Percentiles rank a stretch among this genome's conserved stretches.
Evolutionary conservation across 2,888 invertebrate genomes (phyloP).

Genomic region (Gastrophysa polygoni): DNA sequence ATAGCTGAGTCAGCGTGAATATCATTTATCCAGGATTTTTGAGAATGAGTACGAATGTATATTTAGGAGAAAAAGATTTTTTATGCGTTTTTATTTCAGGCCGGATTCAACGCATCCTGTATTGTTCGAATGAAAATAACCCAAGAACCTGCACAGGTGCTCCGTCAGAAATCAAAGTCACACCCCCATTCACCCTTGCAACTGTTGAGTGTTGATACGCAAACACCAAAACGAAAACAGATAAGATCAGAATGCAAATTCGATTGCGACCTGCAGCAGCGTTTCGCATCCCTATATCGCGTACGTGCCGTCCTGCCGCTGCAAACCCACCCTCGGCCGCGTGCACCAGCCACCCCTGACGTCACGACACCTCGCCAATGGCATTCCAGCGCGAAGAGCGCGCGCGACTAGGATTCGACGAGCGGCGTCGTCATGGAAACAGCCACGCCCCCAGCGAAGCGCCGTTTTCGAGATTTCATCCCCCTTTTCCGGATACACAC

Average conservation of each 20-base stretch:
- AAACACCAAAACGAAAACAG: conserved; percentile 55
- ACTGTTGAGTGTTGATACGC: conserved; percentile 53
- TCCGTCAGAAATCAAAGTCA: conserved; percentile 37
- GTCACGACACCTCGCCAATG: conserved; percentile 18
- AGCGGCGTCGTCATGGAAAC: conserved; percentile 31
- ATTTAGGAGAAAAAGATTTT: too few species aligned
- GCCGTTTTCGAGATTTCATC: conserved; percentile 44
- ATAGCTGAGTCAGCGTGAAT: too few species aligned
- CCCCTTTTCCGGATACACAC: conserved; percentile 38
- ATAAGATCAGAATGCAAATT: conserved; percentile 57
- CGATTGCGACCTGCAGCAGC: conserved; percentile 54
- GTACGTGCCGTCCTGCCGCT: conserved; percentile 43
- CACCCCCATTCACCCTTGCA: conserved; percentile 24
- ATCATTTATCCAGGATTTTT: too few species aligned
- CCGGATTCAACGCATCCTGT: too few species aligned
- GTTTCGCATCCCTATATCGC: conserved; percentile 56
- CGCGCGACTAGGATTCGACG: conserved; percentile 41
- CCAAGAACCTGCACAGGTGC: not conserved
- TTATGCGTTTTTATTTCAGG: too few species aligned
- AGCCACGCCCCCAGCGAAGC: conserved; percentile 47
- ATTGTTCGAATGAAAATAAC: not conserved
- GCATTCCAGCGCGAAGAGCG: conserved; percentile 34
- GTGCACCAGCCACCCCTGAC: conserved; percentile 42
- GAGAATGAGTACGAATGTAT: too few species aligned
- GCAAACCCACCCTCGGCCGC: conserved; percentile 40